Evolutionary conservation across 64 coral and sea anemone genomes (phyloP).

Genomic region (Hydrozoanthus tunicans): DNA sequence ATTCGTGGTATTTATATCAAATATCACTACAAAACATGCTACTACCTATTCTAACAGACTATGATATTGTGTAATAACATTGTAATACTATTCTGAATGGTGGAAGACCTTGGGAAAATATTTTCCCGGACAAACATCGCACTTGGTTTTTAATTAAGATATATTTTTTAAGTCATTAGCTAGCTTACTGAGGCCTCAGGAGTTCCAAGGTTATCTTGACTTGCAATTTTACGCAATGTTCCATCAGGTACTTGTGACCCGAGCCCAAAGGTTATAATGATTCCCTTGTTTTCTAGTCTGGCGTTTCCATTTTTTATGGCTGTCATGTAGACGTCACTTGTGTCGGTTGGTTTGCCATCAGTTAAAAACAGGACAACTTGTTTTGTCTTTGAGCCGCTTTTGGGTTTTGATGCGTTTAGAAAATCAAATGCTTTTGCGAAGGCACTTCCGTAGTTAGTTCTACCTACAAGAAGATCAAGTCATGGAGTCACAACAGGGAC

Average conservation of each 20-base stretch:
- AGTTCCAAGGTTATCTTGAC: slow-evolving; percentile 18
- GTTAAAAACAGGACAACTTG: slow-evolving; percentile 50
- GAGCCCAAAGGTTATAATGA: slow-evolving; percentile 67
- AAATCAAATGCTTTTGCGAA: slow-evolving; percentile 56
- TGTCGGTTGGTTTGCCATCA: slow-evolving; percentile 61
- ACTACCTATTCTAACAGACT: too few relatives aligned
- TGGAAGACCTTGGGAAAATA: too few relatives aligned
- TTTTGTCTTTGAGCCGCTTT: neutral
- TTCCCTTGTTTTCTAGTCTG: slow-evolving; percentile 24
- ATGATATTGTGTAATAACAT: too few relatives aligned
- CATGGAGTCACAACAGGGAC: too few relatives aligned
- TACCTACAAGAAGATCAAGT: neutral
- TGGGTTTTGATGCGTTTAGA: neutral
- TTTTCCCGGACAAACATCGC: too few relatives aligned
- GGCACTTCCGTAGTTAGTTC: neutral
- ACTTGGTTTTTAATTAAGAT: too few relatives aligned
- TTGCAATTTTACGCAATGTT: slow-evolving; percentile 21
- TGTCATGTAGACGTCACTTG: neutral
- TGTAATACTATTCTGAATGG: too few relatives aligned
- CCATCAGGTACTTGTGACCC: neutral
- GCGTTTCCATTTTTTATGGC: slow-evolving; percentile 52
- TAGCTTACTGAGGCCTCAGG: slow-evolving; percentile 42
- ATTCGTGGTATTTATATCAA: too few relatives aligned
- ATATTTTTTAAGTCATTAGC: neutral
- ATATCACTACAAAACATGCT: too few relatives aligned